These are phyloP conservation scores for Prionailurus bengalensis DNA, from an alignment of 2,113 vertebrate species.

Conservation along the genomic window DNA sequence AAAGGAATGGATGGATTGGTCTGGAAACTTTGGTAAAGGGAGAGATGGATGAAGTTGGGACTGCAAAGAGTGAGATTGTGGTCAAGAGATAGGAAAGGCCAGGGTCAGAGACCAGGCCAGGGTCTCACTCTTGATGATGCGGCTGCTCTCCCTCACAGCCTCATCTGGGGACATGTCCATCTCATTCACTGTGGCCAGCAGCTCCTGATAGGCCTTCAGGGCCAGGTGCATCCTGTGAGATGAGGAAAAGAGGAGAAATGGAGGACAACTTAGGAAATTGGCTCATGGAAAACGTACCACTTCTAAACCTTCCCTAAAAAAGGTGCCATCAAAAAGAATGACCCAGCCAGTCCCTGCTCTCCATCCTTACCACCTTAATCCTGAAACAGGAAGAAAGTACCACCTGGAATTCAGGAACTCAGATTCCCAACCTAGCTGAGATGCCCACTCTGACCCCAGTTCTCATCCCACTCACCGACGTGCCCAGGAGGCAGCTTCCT, in stretches of 20 bases:
- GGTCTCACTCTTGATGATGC: conserved; percentile 95
- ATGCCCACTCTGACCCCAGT: background rate
- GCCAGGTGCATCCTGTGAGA: conserved; percentile 96
- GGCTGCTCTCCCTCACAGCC: conserved; percentile 93
- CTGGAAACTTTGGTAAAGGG: background rate
- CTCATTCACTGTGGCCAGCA: conserved; percentile 95
- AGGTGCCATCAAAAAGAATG: background rate
- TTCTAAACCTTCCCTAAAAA: background rate
- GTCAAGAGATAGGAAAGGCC: background rate
- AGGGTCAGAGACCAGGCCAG: background rate
- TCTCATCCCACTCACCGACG: conserved; percentile 88
- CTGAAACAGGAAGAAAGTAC: background rate
- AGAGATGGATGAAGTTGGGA: background rate
- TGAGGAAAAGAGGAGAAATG: background rate
- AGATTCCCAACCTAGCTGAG: background rate
- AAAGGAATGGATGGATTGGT: background rate
- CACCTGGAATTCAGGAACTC: background rate
- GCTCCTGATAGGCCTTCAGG: conserved; percentile 97
- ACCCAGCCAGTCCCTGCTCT: background rate
- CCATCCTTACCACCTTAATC: background rate
- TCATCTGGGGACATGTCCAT: conserved; percentile 94
- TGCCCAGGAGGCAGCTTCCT: conserved; percentile 95
- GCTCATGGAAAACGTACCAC: background rate
- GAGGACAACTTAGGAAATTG: background rate
- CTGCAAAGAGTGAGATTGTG: background rate